A percentile compares a stretch with the other conserved stretches of the same genome.
Evolutionary conservation across 2,888 invertebrate species (phyloP).

Genomic region (Eupithecia exiguata): DNA sequence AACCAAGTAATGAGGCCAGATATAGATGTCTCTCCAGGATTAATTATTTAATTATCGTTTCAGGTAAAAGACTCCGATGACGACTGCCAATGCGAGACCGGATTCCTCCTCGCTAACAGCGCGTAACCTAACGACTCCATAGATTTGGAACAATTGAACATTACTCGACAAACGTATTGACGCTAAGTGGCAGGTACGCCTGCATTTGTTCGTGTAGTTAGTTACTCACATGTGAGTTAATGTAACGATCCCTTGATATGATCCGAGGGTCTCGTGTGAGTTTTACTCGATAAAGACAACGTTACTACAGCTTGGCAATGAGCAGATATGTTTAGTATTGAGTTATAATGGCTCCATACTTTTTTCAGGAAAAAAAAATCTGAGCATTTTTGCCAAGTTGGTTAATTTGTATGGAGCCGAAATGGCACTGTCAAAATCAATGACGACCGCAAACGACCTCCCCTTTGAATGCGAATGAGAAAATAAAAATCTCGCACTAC

Average conservation of each 20-base stretch:
- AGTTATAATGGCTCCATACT: background rate
- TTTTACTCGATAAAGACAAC: background rate
- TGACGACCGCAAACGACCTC: background rate
- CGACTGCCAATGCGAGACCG: constrained; percentile 56
- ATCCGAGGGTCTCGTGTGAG: background rate
- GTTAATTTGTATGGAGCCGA: too few relatives aligned
- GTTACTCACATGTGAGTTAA: background rate
- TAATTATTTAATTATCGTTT: constrained; percentile 20
- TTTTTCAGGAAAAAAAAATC: too few relatives aligned
- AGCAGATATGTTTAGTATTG: background rate
- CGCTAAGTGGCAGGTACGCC: background rate
- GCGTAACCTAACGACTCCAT: background rate
- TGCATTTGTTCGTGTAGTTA: background rate
- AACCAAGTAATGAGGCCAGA: too few relatives aligned
- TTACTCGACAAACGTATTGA: background rate
- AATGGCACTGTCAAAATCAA: background rate
- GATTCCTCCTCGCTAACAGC: background rate
- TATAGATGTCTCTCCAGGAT: too few relatives aligned
- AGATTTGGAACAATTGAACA: background rate
- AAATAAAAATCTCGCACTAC: background rate
- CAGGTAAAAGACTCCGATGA: constrained; percentile 75
- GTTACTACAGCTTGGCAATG: background rate
- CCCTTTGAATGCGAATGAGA: background rate
- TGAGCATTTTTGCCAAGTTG: too few relatives aligned
- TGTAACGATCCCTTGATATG: background rate